phyloP scores from a whole-genome alignment of 2,797 vertebrate species.

The Schizothorax lantsangensis region DNA sequence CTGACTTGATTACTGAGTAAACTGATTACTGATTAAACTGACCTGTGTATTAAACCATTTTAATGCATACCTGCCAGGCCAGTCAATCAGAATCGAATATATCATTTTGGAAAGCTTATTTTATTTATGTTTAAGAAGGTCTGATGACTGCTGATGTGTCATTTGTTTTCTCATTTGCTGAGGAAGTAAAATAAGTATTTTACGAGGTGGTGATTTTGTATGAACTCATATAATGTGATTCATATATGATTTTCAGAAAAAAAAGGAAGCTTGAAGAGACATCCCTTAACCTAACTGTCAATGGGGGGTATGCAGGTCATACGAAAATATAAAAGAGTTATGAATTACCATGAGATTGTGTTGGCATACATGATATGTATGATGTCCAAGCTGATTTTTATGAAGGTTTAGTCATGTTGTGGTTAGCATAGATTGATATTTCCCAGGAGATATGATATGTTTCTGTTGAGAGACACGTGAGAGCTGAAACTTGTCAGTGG shows the following conservation, averaged over 20 bases:
- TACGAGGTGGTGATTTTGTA: neutral
- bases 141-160: neutral
- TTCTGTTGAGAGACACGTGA: slow-evolving; percentile 11
- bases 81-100: neutral
- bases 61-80: neutral
- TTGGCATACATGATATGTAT: neutral
- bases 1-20: no score
- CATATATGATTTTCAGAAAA: neutral
- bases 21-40: no score
- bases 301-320: neutral
- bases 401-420: slow-evolving; percentile 1
- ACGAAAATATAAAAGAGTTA: neutral
- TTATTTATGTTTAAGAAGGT: neutral
- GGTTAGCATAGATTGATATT: neutral
- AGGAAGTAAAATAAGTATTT: neutral
- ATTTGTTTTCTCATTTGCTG: neutral
- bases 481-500: neutral
- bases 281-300: neutral
- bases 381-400: neutral
- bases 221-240: neutral
- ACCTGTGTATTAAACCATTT: no score
- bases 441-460: neutral
- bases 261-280: no score
- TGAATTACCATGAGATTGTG: neutral
- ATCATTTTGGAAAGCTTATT: neutral